Evolutionary conservation across 1,140 invertebrate species (phyloP).

Genomic region (Bicyclus anynana): DNA sequence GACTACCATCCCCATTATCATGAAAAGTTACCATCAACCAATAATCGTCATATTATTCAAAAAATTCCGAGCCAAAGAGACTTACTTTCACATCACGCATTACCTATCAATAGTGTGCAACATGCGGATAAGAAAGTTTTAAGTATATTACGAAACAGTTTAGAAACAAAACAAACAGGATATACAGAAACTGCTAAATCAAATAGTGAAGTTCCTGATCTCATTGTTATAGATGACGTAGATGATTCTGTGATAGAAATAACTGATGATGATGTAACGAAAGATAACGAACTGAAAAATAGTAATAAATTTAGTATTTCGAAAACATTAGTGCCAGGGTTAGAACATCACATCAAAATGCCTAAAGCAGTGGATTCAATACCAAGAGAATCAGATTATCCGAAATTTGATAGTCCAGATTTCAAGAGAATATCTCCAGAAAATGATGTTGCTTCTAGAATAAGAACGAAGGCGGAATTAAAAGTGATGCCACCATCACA

Average conservation of each 20-base stretch:
- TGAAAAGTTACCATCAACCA: slow-evolving; percentile 54
- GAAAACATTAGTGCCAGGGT: slow-evolving; percentile 71
- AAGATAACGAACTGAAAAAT: slow-evolving; percentile 50
- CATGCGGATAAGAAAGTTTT: slow-evolving; percentile 82
- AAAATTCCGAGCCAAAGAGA: slow-evolving; percentile 63
- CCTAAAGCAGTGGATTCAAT: slow-evolving; percentile 80
- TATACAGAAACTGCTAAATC: slow-evolving; percentile 75
- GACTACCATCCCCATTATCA: slow-evolving; percentile 56
- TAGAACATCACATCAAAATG: slow-evolving; percentile 81
- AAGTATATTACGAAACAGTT: slow-evolving; percentile 82
- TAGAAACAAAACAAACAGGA: slow-evolving; percentile 81
- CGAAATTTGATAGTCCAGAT: slow-evolving; percentile 44
- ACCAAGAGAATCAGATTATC: slow-evolving; percentile 49
- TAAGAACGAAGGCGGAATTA: slow-evolving; percentile 88
- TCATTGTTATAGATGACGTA: slow-evolving; percentile 72
- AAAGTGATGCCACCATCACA: slow-evolving; percentile 79
- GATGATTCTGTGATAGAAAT: slow-evolving; percentile 71
- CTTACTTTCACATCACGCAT: slow-evolving; percentile 44
- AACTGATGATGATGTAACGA: slow-evolving; percentile 61
- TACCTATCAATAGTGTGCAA: slow-evolving; percentile 47
- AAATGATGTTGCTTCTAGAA: slow-evolving; percentile 81
- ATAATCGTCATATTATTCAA: slow-evolving; percentile 71
- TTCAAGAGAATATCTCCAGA: slow-evolving; percentile 56
- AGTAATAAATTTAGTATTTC: slow-evolving; percentile 69
- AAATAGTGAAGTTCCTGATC: slow-evolving; percentile 63